Base-by-base conservation (phyloP, 1,140 invertebrate species). In the Phymastichus coffea region DNA sequence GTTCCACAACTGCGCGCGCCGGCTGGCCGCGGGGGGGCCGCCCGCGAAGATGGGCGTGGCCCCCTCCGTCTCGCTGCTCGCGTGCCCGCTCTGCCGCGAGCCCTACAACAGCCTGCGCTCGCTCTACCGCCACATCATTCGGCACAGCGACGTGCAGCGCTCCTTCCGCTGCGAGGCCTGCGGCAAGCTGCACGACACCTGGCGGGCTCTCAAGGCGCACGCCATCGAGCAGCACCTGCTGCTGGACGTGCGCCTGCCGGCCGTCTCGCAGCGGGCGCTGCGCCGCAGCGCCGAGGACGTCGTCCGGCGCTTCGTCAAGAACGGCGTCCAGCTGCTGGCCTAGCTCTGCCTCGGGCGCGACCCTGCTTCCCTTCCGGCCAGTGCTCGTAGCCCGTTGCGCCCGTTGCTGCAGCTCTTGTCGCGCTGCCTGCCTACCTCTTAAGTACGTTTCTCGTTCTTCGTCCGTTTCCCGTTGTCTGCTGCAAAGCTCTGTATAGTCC, bases 361-460 rank as follows among this genome's bases (percentile, higher is more conserved):
- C n/a, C n/a, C n/a, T n/a, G n/a, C 68, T 70, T 2, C 73, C 74
- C 0, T 73, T 71, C 1, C 76, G 75, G 7, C 44, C 44, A n/a
- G 23, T n/a, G n/a, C n/a, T n/a, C n/a, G n/a, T n/a, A n/a, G n/a
- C n/a, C n/a, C n/a, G n/a, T n/a, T n/a, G n/a, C n/a, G n/a, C n/a
- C n/a, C n/a, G n/a, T n/a, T n/a, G n/a, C n/a, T n/a, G n/a, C n/a
- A n/a, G n/a, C n/a, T n/a, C n/a, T n/a, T n/a, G n/a, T n/a, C n/a
- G n/a, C n/a, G n/a, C n/a, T n/a, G n/a, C n/a, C n/a, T n/a, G n/a
- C n/a, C n/a, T n/a, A n/a, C n/a, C n/a, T n/a, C n/a, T n/a, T n/a
- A n/a, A n/a, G n/a, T n/a, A n/a, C n/a, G n/a, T n/a, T n/a, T n/a
- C n/a, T n/a, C n/a, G n/a, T n/a, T n/a, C n/a, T n/a, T n/a, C n/a